A percentile compares a stretch with the other conserved stretches of the same genome.
Conservation (phyloP, 2,797 vertebrate species). For the Ptychobarbus kaznakovi region DNA sequence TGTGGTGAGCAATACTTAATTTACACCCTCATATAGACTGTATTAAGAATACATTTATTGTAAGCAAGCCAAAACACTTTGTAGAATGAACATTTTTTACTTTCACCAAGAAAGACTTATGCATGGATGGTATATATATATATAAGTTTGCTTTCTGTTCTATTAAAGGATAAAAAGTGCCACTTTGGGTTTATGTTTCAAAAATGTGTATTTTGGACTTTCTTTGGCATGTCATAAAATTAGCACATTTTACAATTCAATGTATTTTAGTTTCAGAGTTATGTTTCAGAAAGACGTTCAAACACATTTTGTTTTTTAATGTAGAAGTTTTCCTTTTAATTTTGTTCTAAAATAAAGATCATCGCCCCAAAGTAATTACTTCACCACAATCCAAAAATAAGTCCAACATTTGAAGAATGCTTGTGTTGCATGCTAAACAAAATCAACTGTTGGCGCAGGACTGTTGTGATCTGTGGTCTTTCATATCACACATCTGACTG, state of each 20-base stretch:
- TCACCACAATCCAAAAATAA: constrained; percentile 63
- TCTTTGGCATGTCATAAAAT: constrained; percentile 59
- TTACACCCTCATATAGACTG: not conserved
- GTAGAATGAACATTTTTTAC: constrained; percentile 22
- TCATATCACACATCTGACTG: constrained; percentile 25
- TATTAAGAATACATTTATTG: not conserved
- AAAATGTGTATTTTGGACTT: constrained; percentile 66
- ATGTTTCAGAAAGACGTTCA: constrained; percentile 35
- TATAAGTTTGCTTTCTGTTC: constrained; percentile 10
- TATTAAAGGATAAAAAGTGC: constrained; percentile 45
- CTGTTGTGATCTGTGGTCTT: constrained; percentile 8
- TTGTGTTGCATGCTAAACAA: constrained; percentile 41
- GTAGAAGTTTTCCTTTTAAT: constrained; percentile 49
- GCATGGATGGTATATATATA: not conserved
- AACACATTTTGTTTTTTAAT: constrained; percentile 30
- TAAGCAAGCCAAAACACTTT: not conserved
- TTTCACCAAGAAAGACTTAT: not conserved
- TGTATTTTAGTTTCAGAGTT: constrained; percentile 45
- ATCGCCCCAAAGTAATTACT: constrained; percentile 47
- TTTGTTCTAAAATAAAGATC: constrained; percentile 54
- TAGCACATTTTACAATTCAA: constrained; percentile 52
- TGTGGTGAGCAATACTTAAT: not conserved
- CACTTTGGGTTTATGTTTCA: constrained; percentile 49
- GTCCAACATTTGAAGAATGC: constrained; percentile 42
- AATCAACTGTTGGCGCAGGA: constrained; percentile 12